Conservation (phyloP, 2,888 invertebrate species). For the Eupsilia transversa region DNA sequence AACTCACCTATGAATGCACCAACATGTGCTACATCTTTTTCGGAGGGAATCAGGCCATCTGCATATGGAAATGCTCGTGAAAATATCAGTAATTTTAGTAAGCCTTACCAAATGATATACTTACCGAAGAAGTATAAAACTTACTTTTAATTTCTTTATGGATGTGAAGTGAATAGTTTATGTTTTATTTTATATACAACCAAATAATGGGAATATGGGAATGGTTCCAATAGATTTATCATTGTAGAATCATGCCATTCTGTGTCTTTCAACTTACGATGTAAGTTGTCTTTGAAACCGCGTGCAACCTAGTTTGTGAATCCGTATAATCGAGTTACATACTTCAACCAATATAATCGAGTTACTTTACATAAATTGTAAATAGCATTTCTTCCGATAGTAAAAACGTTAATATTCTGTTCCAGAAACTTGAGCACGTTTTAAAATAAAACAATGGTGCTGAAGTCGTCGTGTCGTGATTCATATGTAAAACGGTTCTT, state of each 20-base stretch:
- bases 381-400: slow-evolving; percentile 19
- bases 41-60: slow-evolving; percentile 96
- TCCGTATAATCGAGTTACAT: slow-evolving; percentile 2
- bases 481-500: slow-evolving; percentile 70
- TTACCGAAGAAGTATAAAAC: slow-evolving; percentile 41
- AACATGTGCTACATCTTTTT: slow-evolving; percentile 97
- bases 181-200: slow-evolving; percentile 27
- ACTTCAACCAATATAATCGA: no score
- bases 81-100: slow-evolving; percentile 31
- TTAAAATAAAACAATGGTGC: slow-evolving; percentile 53
- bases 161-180: slow-evolving; percentile 45
- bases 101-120: slow-evolving; percentile 53
- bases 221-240: slow-evolving; percentile 33
- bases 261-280: slow-evolving; percentile 46
- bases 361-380: slow-evolving; percentile 13
- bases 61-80: slow-evolving; percentile 96
- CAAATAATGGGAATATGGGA: slow-evolving; percentile 41
- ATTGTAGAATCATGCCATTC: slow-evolving; percentile 24
- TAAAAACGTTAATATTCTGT: slow-evolving; percentile 15
- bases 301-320: neutral
- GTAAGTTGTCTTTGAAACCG: slow-evolving; percentile 14
- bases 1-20: slow-evolving; percentile 97
- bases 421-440: slow-evolving; percentile 46
- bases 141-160: slow-evolving; percentile 43
- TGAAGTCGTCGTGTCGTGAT: slow-evolving; percentile 54